phyloP scores from a whole-genome alignment of 2,888 invertebrate genomes.

The Caenorhabditis sp. region DNA sequence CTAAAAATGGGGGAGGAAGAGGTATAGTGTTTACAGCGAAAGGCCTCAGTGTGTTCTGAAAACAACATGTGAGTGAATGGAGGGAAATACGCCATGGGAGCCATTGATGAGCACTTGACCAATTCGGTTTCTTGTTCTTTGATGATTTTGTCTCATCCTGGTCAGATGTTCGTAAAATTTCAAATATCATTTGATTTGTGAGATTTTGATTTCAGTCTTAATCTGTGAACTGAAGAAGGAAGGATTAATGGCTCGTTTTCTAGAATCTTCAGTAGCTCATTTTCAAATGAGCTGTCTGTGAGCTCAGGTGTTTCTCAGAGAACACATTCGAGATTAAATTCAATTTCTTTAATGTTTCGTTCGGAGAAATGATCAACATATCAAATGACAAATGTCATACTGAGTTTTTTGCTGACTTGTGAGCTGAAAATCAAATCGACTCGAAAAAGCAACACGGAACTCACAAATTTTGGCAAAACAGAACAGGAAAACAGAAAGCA shows the following conservation, averaged over 20 bases:
- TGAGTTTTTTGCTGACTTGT: background rate
- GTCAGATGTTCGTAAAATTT: constrained; percentile 1
- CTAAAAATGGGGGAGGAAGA: background rate
- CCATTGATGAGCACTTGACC: constrained; percentile 15
- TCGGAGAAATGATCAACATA: too few relatives aligned
- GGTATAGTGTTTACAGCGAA: constrained; percentile 10
- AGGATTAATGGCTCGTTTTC: too few relatives aligned
- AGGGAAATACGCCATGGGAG: background rate
- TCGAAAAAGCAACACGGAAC: background rate
- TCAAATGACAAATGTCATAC: too few relatives aligned
- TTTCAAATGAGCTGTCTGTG: too few relatives aligned
- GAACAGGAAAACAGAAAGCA: constrained; percentile 24
- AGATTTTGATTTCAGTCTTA: background rate
- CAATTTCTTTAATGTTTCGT: too few relatives aligned
- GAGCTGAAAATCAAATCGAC: constrained; percentile 1
- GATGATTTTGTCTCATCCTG: background rate
- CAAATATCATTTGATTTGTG: too few relatives aligned
- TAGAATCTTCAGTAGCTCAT: too few relatives aligned
- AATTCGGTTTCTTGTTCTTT: constrained; percentile 20
- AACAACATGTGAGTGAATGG: constrained; percentile 17
- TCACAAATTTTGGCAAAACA: background rate
- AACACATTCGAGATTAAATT: too few relatives aligned
- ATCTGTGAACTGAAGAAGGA: background rate
- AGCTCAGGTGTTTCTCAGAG: too few relatives aligned
- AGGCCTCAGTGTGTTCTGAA: constrained; percentile 3